phyloP scores from a whole-genome alignment of 2,888 invertebrate species.

The Neuroscelio doddi region DNA sequence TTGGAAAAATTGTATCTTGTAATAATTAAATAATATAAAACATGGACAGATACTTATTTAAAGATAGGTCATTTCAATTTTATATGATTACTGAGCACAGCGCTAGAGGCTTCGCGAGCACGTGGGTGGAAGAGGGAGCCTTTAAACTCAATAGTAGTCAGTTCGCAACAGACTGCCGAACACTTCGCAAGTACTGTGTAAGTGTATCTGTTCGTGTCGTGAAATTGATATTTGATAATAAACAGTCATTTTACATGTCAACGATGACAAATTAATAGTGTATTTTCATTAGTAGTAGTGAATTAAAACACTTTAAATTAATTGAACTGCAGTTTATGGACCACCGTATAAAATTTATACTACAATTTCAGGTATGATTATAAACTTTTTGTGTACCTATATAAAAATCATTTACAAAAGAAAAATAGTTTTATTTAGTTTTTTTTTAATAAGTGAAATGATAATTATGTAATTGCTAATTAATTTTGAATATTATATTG shows the following conservation, averaged over 20 bases:
- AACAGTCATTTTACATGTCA: background rate
- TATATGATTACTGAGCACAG: slow-evolving; percentile 17
- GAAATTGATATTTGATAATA: background rate
- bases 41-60: background rate
- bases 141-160: slow-evolving; percentile 59
- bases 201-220: slow-evolving; percentile 8
- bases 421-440: no score
- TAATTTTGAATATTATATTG: no score
- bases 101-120: slow-evolving; percentile 49
- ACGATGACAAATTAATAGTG: slow-evolving; percentile 8
- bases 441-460: no score
- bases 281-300: slow-evolving; percentile 6
- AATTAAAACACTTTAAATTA: background rate
- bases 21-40: background rate
- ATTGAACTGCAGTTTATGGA: no score
- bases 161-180: slow-evolving; percentile 60
- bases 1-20: background rate
- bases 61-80: slow-evolving; percentile 15
- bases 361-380: no score
- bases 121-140: slow-evolving; percentile 61
- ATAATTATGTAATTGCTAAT: no score
- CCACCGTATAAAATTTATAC: no score
- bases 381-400: no score
- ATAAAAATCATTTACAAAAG: no score
- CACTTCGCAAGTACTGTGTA: slow-evolving; percentile 27